Percentiles rank a stretch among this genome's conserved stretches.
Conservation (phyloP, 1,140 invertebrate species). For the Ceratina australensis region DNA sequence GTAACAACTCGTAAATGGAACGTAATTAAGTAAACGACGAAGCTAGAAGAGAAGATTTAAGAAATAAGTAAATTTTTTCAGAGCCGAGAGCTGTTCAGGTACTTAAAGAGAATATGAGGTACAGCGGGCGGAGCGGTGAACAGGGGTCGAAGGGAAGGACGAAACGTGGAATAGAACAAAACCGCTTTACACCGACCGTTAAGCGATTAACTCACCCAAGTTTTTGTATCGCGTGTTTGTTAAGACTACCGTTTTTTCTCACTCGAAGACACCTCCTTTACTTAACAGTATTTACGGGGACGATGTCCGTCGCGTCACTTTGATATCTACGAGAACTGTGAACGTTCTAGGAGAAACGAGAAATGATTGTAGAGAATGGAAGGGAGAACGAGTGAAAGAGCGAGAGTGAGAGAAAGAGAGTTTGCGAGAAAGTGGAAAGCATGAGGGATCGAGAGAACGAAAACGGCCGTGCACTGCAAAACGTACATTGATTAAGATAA, state of each 20-base stretch:
- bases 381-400: neutral
- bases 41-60: slow-evolving; percentile 31
- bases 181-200: slow-evolving; percentile 74
- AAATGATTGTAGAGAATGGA: neutral
- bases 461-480: slow-evolving; percentile 64
- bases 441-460: slow-evolving; percentile 25
- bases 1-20: slow-evolving; percentile 29
- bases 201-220: slow-evolving; percentile 73
- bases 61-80: slow-evolving; percentile 70
- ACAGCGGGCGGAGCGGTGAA: neutral
- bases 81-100: slow-evolving; percentile 74
- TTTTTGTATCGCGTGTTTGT: slow-evolving; percentile 79
- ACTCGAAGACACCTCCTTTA: slow-evolving; percentile 68
- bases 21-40: slow-evolving; percentile 19
- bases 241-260: slow-evolving; percentile 75
- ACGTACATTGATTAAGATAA: slow-evolving; percentile 67
- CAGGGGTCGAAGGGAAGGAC: slow-evolving; percentile 19
- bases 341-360: slow-evolving; percentile 33
- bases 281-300: slow-evolving; percentile 74
- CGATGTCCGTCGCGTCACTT: slow-evolving; percentile 33
- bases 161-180: slow-evolving; percentile 28
- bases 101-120: slow-evolving; percentile 67
- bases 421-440: neutral
- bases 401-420: neutral
- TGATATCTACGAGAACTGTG: slow-evolving; percentile 34